Base-by-base conservation (phyloP, 2,113 vertebrate genomes). In the Apteryx mantelli region DNA sequence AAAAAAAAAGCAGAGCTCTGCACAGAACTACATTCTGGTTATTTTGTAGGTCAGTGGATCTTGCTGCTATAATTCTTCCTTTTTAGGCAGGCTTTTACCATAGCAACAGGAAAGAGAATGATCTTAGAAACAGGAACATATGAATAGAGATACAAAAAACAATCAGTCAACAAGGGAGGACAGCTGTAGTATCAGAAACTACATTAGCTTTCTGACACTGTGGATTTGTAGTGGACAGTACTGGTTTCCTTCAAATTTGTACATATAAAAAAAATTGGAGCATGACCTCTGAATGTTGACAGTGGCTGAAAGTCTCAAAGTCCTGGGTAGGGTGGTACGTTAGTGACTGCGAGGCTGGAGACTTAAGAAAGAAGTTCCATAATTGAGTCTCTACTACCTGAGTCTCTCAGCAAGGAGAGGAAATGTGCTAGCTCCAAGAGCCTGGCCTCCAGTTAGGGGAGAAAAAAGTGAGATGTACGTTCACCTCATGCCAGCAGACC, bases 21-120 rank as follows among this genome's bases (percentile, higher is more conserved):
- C 53, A 80, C 0, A 5, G 46, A 90, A 28, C 85, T 64, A 58
- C 22, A 32, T 94, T 94, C 71, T 82, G 56, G 88, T 46, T 88
- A 94, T 91, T 95, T 86, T 96, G 76, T 81, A 96, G 93, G 94
- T 91, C 94, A 95, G 79, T 94, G 71, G 89, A 95, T 84, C 82
- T 92, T 52, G 30, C 88, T 91, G 76, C 73, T 91, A 17, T 81
- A 93, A 88, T 78, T 95, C 76, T 61, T 86, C 61, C 38, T 83
- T 93, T 95, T 91, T 76, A 83, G 69, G 52, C 42, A 71, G 34
- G 55, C 48, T 95, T 96, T 96, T 86, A 90, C 97, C 97, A 97
- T 95, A 97, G 96, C 82, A 97, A 97, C 97, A 95, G 61, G 42
- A 90, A 86, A 34, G 38, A 89, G 76, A 86, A 95, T 82, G 79